Conservation (phyloP, 2,797 vertebrate species). For the Scolopax rusticola region DNA sequence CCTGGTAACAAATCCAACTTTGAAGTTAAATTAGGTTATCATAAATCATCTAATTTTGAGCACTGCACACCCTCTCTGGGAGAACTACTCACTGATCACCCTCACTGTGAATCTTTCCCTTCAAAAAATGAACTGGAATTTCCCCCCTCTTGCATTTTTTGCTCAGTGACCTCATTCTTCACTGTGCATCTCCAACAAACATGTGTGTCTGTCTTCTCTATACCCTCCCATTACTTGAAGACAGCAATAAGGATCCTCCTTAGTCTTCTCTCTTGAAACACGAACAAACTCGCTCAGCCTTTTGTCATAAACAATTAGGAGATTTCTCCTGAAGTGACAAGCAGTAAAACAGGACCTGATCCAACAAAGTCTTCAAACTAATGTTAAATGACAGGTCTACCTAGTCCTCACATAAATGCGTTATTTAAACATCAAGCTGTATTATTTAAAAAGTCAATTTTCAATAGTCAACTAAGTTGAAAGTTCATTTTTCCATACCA, state of each 20-base stretch:
- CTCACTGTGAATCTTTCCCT: background rate
- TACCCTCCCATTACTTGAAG: background rate
- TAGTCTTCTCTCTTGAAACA: background rate
- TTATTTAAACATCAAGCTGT: background rate
- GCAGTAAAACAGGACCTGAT: background rate
- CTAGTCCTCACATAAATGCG: background rate
- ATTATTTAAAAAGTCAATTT: background rate
- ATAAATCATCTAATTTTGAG: background rate
- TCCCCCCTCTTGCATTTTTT: background rate
- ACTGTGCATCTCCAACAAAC: background rate
- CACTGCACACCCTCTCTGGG: background rate
- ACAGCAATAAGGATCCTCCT: background rate
- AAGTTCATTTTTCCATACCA: conserved; percentile 69
- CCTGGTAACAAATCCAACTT: background rate
- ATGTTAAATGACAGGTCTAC: background rate
- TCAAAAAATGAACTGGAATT: background rate
- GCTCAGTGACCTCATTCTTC: background rate
- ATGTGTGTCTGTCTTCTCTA: background rate
- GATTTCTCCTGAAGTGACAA: background rate
- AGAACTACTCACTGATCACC: background rate
- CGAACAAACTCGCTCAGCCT: background rate
- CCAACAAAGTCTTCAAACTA: background rate
- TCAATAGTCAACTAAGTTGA: background rate
- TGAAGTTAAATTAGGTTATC: background rate
- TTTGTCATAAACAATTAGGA: background rate